Evolutionary conservation across 2,888 invertebrate species (phyloP), one percentile per base, ranked within the genome.

Genomic region (Heliconius sara): DNA sequence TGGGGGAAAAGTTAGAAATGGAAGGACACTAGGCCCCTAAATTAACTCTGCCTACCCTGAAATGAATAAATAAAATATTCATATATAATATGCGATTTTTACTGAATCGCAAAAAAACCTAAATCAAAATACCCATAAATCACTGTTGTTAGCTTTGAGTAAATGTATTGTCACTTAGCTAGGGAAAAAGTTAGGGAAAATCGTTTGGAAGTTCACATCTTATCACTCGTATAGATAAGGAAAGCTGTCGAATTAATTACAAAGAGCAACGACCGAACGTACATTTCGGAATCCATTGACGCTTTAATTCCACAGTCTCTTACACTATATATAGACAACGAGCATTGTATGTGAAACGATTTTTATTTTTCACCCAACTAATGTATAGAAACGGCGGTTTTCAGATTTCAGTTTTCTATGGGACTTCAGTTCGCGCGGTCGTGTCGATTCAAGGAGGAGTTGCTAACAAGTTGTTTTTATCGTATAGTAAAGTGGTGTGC

Each of bases 351-450:
- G 7, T 60, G 19, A 10, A 52, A 7, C 52, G 22, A 57, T 60
- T 34, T 13, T 60, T 34, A n/a, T 73, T 57, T 22, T 22, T 3
- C 30, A 13, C 0, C 57, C 2, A 34, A 34, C 43, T 43, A 1
- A 25, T 43, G 6, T 57, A 60, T 57, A 57, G 57, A 30, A 30
- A 72, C 22, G 47, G 63, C 68, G 66, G 39, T 77, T 80, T 81
- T 77, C 80, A 80, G 80, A 73, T 47, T 79, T 74, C 77, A 81
- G 81, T 81, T 57, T 68, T 66, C 70, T 70, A 74, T 79, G 57
- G 73, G 74, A 68, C 77, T 74, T 77, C 68, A 57, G 27, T 43
- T 65, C 27, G 74, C 27, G 67, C 73, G 79, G 81, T 70, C 81
- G 81, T 68, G 79, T 66, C 63, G 72, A 16, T 60, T n/a, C 34